Evolutionary conservation across 1,140 invertebrate genomes (phyloP).

Genomic region (Leptoteleia sp.): DNA sequence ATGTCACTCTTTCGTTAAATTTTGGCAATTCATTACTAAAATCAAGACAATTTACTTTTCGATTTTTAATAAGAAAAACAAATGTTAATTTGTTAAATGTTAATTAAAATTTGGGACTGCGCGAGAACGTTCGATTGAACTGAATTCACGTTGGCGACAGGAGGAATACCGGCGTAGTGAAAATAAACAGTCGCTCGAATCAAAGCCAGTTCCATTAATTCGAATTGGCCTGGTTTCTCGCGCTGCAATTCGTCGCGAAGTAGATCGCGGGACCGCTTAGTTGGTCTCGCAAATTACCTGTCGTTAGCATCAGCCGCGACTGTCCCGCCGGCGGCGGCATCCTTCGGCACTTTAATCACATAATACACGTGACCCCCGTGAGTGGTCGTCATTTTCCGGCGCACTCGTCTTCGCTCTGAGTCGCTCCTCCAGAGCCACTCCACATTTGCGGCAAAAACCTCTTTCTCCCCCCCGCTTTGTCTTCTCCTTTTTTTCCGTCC

Average conservation of each 20-base stretch:
- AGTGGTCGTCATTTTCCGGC: slow-evolving; percentile 81
- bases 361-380: slow-evolving; percentile 85
- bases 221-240: not conserved
- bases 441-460: slow-evolving; percentile 58
- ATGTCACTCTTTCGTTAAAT: no score
- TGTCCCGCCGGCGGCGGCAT: slow-evolving; percentile 61
- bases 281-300: slow-evolving; percentile 73
- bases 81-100: no score
- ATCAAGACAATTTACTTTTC: no score
- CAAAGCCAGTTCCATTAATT: not conserved
- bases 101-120: no score
- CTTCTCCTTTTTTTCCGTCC: no score
- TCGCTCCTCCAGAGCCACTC: slow-evolving; percentile 44
- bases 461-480: not conserved
- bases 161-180: no score
- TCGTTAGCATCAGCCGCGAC: slow-evolving; percentile 71
- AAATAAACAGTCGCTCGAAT: not conserved
- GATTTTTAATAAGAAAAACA: no score
- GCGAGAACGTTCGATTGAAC: no score
- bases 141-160: no score
- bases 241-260: not conserved
- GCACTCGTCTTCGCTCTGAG: slow-evolving; percentile 53
- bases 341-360: slow-evolving; percentile 84
- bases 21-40: no score
- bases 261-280: slow-evolving; percentile 25